A percentile compares a stretch with the other conserved stretches of the same genome.
phyloP scores from a whole-genome alignment of 2,797 vertebrate species.

The Molossus alvarezi region DNA sequence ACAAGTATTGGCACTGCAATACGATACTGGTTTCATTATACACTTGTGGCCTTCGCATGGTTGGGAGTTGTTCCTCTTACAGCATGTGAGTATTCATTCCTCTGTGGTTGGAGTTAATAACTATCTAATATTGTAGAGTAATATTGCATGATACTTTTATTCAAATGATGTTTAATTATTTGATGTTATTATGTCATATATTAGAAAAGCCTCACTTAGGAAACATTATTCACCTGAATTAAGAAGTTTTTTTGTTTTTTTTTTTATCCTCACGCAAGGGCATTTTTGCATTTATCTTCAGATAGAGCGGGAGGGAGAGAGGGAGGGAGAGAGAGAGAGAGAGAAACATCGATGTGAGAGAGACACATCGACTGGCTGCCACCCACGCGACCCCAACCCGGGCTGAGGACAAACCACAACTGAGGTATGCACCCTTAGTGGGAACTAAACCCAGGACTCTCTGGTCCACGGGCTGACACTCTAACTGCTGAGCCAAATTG shows the following conservation, averaged over 20 bases:
- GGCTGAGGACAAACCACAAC: too few relatives aligned
- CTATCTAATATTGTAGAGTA: constrained; percentile 5
- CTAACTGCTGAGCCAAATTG: too few relatives aligned
- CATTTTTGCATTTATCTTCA: too few relatives aligned
- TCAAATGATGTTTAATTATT: constrained; percentile 38
- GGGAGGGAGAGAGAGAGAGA: too few relatives aligned
- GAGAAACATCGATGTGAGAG: too few relatives aligned
- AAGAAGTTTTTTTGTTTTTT: constrained; percentile 17
- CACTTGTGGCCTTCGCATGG: constrained; percentile 99
- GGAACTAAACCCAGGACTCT: too few relatives aligned
- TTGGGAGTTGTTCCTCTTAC: constrained; percentile 99
- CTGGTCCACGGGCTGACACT: too few relatives aligned
- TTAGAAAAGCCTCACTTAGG: constrained; percentile 32
- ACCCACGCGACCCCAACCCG: too few relatives aligned
- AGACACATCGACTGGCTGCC: too few relatives aligned
- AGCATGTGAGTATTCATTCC: constrained; percentile 94
- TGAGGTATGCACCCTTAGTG: too few relatives aligned
- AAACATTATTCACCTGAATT: constrained; percentile 35
- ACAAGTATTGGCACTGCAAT: constrained; percentile 99
- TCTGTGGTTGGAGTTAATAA: background rate
- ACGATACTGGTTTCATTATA: constrained; percentile 99
- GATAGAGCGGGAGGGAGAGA: too few relatives aligned
- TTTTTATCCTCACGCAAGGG: too few relatives aligned
- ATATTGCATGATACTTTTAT: background rate
- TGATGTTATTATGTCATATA: constrained; percentile 6